Evolutionary conservation across 2,797 vertebrate species (phyloP).

Genomic region (Delichon dasypus): DNA sequence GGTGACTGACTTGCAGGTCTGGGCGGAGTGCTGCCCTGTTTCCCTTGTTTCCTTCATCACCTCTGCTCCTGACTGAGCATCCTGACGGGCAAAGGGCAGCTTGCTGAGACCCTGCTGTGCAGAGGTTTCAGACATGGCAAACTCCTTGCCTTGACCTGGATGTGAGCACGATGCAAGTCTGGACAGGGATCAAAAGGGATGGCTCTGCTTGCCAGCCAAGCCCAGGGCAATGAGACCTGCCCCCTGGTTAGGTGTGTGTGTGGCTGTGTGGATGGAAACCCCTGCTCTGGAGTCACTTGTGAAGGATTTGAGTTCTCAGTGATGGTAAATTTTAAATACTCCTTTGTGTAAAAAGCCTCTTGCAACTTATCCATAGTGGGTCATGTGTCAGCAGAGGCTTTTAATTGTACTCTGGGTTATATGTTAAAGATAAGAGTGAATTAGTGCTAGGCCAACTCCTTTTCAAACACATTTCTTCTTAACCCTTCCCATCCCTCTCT

Average conservation of each 20-base stretch:
- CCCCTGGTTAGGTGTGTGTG: fast-evolving
- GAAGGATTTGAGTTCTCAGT: background rate
- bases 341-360: slow-evolving; percentile 4
- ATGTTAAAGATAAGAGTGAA: slow-evolving; percentile 30
- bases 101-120: background rate
- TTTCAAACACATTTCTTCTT: background rate
- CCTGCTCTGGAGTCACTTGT: background rate
- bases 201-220: background rate
- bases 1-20: background rate
- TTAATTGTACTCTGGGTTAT: slow-evolving; percentile 12
- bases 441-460: background rate
- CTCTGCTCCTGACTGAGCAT: background rate
- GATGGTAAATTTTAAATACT: background rate
- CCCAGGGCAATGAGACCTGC: background rate
- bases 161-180: fast-evolving
- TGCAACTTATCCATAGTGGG: background rate
- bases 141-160: background rate
- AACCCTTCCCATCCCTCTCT: background rate
- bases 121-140: background rate
- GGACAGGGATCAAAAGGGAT: background rate
- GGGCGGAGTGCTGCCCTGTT: background rate
- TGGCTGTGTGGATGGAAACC: background rate
- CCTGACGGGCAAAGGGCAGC: background rate
- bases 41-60: background rate
- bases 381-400: slow-evolving; percentile 10